phyloP scores from a whole-genome alignment of 2,888 invertebrate species.

The Empis livida region DNA sequence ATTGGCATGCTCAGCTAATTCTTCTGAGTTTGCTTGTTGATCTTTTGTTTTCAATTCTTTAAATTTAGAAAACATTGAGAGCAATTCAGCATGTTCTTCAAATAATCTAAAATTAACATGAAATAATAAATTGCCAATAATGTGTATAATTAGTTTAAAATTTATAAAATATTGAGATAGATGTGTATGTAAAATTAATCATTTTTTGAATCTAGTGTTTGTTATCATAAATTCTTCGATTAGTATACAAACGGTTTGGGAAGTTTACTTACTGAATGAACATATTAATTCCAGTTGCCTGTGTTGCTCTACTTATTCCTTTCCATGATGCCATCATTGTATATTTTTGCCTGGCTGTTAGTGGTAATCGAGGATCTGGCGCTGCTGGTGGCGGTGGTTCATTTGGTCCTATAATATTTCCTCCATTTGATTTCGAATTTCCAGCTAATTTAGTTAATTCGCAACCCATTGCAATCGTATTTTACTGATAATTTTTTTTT shows the following conservation, averaged over 20 bases:
- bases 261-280: slow-evolving; percentile 67
- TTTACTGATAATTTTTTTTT: neutral
- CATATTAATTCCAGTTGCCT: slow-evolving; percentile 80
- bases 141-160: neutral
- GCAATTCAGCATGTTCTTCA: slow-evolving; percentile 68
- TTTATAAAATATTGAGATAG: neutral
- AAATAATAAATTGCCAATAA: neutral
- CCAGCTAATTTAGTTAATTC: slow-evolving; percentile 61
- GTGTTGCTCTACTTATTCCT: slow-evolving; percentile 78
- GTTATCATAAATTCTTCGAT: no score
- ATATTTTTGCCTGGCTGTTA: slow-evolving; percentile 78
- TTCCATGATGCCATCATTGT: slow-evolving; percentile 85
- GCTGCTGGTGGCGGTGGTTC: slow-evolving; percentile 54
- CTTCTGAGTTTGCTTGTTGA: slow-evolving; percentile 67
- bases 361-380: slow-evolving; percentile 64
- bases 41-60: slow-evolving; percentile 64
- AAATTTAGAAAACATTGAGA: slow-evolving; percentile 70
- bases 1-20: slow-evolving; percentile 74
- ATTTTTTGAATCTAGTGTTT: no score
- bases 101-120: slow-evolving; percentile 52
- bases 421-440: slow-evolving; percentile 19
- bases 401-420: slow-evolving; percentile 37
- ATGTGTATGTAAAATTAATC: no score
- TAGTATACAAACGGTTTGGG: no score
- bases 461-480: slow-evolving; percentile 51